Evolutionary conservation across 2,888 invertebrate genomes (phyloP).

Genomic region (Drosophila ochracea): DNA sequence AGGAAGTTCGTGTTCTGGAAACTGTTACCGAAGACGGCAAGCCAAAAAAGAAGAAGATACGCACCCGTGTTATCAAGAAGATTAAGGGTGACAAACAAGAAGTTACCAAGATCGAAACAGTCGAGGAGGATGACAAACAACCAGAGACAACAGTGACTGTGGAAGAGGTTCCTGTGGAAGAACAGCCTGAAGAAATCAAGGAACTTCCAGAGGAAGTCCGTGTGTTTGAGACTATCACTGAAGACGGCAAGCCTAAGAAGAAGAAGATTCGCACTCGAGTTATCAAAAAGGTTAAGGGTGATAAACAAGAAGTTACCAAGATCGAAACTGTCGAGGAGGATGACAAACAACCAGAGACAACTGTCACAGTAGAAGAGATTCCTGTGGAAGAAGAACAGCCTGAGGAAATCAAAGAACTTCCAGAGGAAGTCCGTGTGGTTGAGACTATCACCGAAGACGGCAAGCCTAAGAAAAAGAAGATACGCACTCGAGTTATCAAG

Average conservation of each 20-base stretch:
- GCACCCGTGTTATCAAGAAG: slow-evolving; percentile 45
- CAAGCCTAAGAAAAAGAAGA: slow-evolving; percentile 45
- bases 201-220: slow-evolving; percentile 41
- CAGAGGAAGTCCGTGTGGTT: slow-evolving; percentile 39
- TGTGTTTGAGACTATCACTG: slow-evolving; percentile 22
- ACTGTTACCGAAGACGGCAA: slow-evolving; percentile 37
- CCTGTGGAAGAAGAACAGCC: slow-evolving; percentile 11
- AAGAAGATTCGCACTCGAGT: slow-evolving; percentile 46
- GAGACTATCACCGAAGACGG: slow-evolving; percentile 43
- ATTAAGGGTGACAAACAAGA: slow-evolving; percentile 45
- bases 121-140: slow-evolving; percentile 42
- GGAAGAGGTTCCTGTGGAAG: slow-evolving; percentile 23
- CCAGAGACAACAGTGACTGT: slow-evolving; percentile 42
- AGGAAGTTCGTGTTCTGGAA: slow-evolving; percentile 38
- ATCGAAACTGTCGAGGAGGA: slow-evolving; percentile 46
- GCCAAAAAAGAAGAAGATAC: slow-evolving; percentile 44
- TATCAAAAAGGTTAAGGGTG: slow-evolving; percentile 38
- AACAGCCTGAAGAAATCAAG: slow-evolving; percentile 20
- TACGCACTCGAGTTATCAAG: slow-evolving; percentile 49
- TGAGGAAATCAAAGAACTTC: slow-evolving; percentile 31
- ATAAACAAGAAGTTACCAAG: slow-evolving; percentile 40
- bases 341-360: slow-evolving; percentile 34
- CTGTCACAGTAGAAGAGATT: slow-evolving; percentile 26
- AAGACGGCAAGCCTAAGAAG: slow-evolving; percentile 39
- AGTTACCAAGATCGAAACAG: slow-evolving; percentile 44